A percentile compares a stretch with the other conserved stretches of the same genome.
Conservation (phyloP, 2,797 vertebrate species). For the Ammospiza maritima region DNA sequence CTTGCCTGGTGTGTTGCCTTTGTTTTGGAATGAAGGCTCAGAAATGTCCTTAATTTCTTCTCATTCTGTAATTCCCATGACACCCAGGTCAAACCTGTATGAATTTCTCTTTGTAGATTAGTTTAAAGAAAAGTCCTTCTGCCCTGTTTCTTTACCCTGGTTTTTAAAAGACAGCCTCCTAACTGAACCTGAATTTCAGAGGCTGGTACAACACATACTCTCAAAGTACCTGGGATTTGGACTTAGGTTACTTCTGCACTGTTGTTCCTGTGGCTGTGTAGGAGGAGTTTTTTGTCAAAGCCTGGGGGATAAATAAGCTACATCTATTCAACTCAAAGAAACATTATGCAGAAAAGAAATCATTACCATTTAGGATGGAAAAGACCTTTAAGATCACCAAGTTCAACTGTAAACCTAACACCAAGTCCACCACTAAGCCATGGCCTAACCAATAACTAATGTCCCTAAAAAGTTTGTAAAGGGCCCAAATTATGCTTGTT, state of each 20-base stretch:
- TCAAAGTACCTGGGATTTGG: neutral
- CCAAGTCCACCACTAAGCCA: neutral
- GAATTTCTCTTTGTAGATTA: constrained; percentile 48
- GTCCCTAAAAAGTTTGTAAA: neutral
- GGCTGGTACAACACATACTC: neutral
- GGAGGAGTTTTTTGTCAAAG: neutral
- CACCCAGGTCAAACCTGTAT: constrained; percentile 2
- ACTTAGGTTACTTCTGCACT: neutral
- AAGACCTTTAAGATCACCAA: neutral
- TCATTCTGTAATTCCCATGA: constrained; percentile 24
- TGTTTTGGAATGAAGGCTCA: constrained; percentile 27
- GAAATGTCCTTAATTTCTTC: constrained; percentile 57
- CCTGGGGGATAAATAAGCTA: neutral
- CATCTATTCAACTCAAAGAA: neutral
- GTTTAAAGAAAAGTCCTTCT: constrained; percentile 40
- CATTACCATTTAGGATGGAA: neutral
- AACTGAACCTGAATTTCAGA: constrained; percentile 18
- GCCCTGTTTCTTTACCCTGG: constrained; percentile 56
- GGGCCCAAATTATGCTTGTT: neutral
- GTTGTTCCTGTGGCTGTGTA: neutral
- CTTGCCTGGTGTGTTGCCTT: neutral
- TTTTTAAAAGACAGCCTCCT: constrained; percentile 39
- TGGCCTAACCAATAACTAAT: neutral
- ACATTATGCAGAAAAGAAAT: neutral
- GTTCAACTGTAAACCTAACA: neutral